These are phyloP conservation scores for Oscheius sp. DNA, from an alignment of 2,888 invertebrate species.

Conservation along the genomic window DNA sequence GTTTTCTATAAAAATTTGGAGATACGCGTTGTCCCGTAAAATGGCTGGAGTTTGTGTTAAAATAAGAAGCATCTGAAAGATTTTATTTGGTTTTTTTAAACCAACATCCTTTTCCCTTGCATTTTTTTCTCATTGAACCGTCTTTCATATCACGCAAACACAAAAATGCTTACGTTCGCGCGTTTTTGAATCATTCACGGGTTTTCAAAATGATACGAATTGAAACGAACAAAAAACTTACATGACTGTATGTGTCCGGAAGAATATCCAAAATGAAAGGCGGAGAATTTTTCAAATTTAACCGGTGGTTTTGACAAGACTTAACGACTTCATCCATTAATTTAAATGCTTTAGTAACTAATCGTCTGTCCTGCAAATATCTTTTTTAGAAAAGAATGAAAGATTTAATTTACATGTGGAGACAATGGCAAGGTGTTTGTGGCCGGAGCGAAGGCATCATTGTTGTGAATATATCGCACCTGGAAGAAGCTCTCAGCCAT, in stretches of 20 bases:
- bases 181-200: not conserved
- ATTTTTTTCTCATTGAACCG: not conserved
- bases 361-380: conserved; percentile 57
- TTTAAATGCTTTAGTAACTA: conserved; percentile 60
- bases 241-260: conserved; percentile 96
- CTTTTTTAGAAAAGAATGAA: not conserved
- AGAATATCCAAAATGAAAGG: conserved; percentile 98
- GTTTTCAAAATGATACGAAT: not conserved
- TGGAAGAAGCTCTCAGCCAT: no score
- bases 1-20: conserved; percentile 96
- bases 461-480: conserved; percentile 28
- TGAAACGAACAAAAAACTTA: conserved; percentile 71
- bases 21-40: conserved; percentile 83
- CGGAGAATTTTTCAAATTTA: conserved; percentile 95
- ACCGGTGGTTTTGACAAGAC: conserved; percentile 90
- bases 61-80: conserved; percentile 49
- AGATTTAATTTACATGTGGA: conserved; percentile 2
- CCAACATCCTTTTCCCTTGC: not conserved
- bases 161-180: not conserved
- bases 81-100: not conserved
- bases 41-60: conserved; percentile 55
- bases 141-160: not conserved
- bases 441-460: conserved; percentile 16
- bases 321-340: conserved; percentile 81
- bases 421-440: conserved; percentile 7